A percentile compares a stretch with the other conserved stretches of the same genome.
Conservation (phyloP, 2,888 invertebrate species). For the Arenicola marina region DNA sequence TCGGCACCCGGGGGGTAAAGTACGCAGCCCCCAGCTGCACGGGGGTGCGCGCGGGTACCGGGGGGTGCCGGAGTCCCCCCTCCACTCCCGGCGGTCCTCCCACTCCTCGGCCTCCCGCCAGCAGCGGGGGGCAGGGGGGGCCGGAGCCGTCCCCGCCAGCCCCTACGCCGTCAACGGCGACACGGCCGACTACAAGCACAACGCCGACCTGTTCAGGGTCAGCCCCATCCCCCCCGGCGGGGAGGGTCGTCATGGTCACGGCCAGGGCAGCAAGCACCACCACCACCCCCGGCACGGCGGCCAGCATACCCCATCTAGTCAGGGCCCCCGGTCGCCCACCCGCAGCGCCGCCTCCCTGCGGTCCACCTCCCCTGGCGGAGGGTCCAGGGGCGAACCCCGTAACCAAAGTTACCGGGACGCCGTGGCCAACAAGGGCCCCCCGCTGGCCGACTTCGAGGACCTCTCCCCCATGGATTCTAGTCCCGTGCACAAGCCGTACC, state of each 20-base stretch:
- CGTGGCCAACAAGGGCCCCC: slow-evolving; percentile 13
- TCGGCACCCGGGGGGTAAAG: no score
- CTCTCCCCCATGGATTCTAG: slow-evolving; percentile 18
- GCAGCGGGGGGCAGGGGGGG: no score
- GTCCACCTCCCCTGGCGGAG: slow-evolving; percentile 5
- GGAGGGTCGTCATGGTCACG: not conserved
- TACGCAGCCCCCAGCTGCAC: no score
- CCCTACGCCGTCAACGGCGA: slow-evolving; percentile 40
- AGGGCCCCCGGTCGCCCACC: not conserved
- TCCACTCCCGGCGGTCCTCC: no score
- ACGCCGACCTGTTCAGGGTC: slow-evolving; percentile 40
- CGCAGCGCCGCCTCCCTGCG: not conserved
- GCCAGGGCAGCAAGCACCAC: not conserved
- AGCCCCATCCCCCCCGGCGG: slow-evolving; percentile 33
- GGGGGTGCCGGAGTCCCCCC: no score
- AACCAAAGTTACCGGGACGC: slow-evolving; percentile 19
- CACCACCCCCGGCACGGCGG: not conserved
- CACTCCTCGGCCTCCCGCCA: no score
- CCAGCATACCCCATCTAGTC: not conserved
- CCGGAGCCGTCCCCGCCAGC: slow-evolving; percentile 36
- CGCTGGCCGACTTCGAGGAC: slow-evolving; percentile 27
- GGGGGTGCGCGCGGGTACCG: no score
- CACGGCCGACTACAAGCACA: slow-evolving; percentile 37
- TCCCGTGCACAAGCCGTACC: not conserved
- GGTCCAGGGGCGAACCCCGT: not conserved